Percentiles rank a stretch among this genome's conserved stretches.
These are phyloP conservation scores for Brachirus orientalis DNA, from an alignment of 2,113 vertebrate genomes.

Conservation along the genomic window DNA sequence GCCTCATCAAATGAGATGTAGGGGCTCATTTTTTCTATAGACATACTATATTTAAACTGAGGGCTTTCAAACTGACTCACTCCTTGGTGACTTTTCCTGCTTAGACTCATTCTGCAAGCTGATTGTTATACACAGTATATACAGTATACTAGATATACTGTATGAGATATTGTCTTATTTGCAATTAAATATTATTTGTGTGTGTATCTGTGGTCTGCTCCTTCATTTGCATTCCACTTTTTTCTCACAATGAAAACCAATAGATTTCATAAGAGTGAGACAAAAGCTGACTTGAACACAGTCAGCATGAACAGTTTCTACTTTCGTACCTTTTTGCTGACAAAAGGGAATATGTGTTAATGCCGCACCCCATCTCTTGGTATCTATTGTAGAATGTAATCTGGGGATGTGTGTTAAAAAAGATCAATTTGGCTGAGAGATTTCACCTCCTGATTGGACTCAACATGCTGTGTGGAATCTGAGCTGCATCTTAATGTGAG, in stretches of 20 bases:
- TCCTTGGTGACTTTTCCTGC: too few species aligned
- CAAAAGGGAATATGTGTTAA: constrained; percentile 46
- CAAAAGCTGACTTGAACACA: constrained; percentile 40
- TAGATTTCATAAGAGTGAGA: constrained; percentile 4
- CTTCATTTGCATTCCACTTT: neutral
- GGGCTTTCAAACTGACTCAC: too few species aligned
- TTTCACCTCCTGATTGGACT: constrained; percentile 49
- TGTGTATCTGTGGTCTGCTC: neutral
- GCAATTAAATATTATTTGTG: neutral
- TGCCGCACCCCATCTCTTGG: constrained; percentile 9
- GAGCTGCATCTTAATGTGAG: constrained; percentile 45
- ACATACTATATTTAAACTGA: too few species aligned
- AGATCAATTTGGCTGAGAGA: constrained; percentile 58
- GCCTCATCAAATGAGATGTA: too few species aligned
- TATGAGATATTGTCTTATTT: neutral
- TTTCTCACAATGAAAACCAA: constrained; percentile 23
- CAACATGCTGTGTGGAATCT: constrained; percentile 37
- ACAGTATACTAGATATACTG: neutral
- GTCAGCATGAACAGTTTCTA: neutral
- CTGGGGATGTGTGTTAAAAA: constrained; percentile 54
- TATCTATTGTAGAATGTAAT: constrained; percentile 52
- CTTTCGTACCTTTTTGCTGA: constrained; percentile 45
- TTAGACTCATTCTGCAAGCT: too few species aligned
- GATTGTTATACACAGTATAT: neutral
- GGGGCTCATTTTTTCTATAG: too few species aligned